Evolutionary conservation across 2,888 invertebrate species (phyloP).

Genomic region (Raillietiella orientalis): DNA sequence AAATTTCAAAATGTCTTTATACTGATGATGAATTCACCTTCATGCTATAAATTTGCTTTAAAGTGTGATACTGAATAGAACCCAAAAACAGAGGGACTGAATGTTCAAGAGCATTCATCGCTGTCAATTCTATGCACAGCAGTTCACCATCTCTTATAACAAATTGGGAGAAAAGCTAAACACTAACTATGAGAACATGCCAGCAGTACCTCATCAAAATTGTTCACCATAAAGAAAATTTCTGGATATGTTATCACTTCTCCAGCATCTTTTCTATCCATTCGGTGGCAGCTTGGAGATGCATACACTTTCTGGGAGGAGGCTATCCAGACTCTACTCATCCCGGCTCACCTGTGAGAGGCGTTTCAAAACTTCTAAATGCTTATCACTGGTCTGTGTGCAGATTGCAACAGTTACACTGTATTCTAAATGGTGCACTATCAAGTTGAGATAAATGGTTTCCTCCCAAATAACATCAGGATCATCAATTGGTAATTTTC

Average conservation of each 20-base stretch:
- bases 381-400: conserved; percentile 84
- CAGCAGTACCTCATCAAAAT: conserved; percentile 65
- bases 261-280: conserved; percentile 91
- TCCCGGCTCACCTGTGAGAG: conserved; percentile 34
- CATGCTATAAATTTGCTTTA: conserved; percentile 84
- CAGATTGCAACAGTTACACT: conserved; percentile 89
- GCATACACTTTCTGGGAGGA: conserved; percentile 48
- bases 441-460: conserved; percentile 82
- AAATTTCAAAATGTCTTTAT: too few species aligned
- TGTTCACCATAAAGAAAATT: conserved; percentile 97
- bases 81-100: conserved; percentile 75
- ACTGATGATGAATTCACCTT: conserved; percentile 48
- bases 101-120: conserved; percentile 43
- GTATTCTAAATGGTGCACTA: conserved; percentile 96
- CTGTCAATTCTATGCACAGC: conserved; percentile 92
- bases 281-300: conserved; percentile 76
- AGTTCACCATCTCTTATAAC: conserved; percentile 90
- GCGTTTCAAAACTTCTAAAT: conserved; percentile 72
- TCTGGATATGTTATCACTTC: conserved; percentile 98
- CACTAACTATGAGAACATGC: conserved; percentile 3
- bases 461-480: conserved; percentile 97
- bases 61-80: conserved; percentile 83
- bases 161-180: conserved; percentile 68
- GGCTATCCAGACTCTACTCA: not conserved
- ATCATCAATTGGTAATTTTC: conserved; percentile 82